A percentile compares a stretch with the other conserved stretches of the same genome.
Evolutionary conservation across 2,797 vertebrate species (phyloP).

Genomic region (Amblyopsis hoosieri): DNA sequence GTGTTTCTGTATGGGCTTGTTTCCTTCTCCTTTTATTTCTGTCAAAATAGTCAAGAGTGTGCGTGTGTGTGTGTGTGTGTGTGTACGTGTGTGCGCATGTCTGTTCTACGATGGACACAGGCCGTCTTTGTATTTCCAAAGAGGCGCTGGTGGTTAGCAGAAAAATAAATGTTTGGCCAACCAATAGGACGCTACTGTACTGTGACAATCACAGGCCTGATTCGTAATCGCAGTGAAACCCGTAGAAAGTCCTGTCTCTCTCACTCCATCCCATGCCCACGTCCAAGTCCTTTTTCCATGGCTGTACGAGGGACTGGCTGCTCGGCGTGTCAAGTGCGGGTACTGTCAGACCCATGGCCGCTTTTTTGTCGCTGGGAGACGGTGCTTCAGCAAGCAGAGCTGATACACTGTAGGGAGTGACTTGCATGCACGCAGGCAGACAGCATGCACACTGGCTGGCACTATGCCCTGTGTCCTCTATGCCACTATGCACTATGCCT

Average conservation of each 20-base stretch:
- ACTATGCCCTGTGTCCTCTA: not conserved
- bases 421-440: not conserved
- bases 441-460: slow-evolving; percentile 18
- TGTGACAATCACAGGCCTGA: slow-evolving; percentile 33
- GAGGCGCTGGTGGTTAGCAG: slow-evolving; percentile 40
- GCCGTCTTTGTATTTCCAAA: slow-evolving; percentile 63
- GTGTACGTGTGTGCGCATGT: slow-evolving; percentile 10
- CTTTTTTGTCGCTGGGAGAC: slow-evolving; percentile 17
- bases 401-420: slow-evolving; percentile 7
- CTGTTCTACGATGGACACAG: slow-evolving; percentile 48
- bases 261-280: slow-evolving; percentile 28
- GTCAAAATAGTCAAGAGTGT: no score
- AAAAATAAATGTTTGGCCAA: slow-evolving; percentile 32
- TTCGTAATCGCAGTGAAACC: slow-evolving; percentile 46
- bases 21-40: slow-evolving; percentile 20
- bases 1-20: slow-evolving; percentile 10
- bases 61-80: not conserved
- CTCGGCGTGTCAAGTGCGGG: slow-evolving; percentile 19
- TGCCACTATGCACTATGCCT: not conserved
- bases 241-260: slow-evolving; percentile 46
- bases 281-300: slow-evolving; percentile 7
- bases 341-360: slow-evolving; percentile 7
- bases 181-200: slow-evolving; percentile 26
- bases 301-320: slow-evolving; percentile 16
- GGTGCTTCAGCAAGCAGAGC: slow-evolving; percentile 27